Percentiles rank a stretch among this genome's conserved stretches.
Conservation (phyloP, 2,888 invertebrate species). For the Thymelicus sylvestris region DNA sequence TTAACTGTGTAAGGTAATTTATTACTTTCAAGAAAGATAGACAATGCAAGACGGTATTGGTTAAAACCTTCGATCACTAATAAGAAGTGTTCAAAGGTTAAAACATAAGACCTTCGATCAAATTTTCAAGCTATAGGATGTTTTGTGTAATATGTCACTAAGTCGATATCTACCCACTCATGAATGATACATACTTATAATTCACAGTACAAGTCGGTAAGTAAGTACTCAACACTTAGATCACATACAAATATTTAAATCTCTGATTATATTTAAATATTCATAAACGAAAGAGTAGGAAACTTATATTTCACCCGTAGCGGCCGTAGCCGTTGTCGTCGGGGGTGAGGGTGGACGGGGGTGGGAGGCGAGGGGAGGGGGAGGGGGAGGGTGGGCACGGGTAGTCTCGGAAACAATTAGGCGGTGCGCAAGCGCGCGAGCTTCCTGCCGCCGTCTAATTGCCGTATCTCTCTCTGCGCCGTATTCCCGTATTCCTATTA, state of each 20-base stretch:
- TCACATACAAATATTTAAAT: neutral
- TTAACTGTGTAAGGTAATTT: too few relatives aligned
- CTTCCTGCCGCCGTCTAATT: slow-evolving; percentile 72
- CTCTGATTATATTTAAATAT: slow-evolving; percentile 10
- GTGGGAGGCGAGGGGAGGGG: slow-evolving; percentile 26
- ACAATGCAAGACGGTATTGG: too few relatives aligned
- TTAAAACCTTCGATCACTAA: too few relatives aligned
- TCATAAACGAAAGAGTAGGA: slow-evolving; percentile 9
- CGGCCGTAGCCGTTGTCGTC: neutral
- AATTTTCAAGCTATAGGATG: too few relatives aligned
- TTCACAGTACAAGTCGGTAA: too few relatives aligned
- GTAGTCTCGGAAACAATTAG: slow-evolving; percentile 74
- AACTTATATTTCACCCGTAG: slow-evolving; percentile 2
- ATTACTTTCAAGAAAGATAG: too few relatives aligned
- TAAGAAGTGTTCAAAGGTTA: too few relatives aligned
- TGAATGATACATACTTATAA: too few relatives aligned
- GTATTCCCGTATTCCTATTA: slow-evolving; percentile 62
- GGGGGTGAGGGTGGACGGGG: neutral
- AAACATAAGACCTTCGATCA: too few relatives aligned
- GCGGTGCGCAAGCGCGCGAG: slow-evolving; percentile 76
- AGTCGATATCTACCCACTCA: too few relatives aligned
- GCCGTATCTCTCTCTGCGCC: slow-evolving; percentile 75
- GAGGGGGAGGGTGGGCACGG: neutral
- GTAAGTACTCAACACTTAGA: too few relatives aligned
- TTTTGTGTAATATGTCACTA: too few relatives aligned